phyloP scores from a whole-genome alignment of 2,113 vertebrate genomes.

The Machaerirhynchus nigripectus region DNA sequence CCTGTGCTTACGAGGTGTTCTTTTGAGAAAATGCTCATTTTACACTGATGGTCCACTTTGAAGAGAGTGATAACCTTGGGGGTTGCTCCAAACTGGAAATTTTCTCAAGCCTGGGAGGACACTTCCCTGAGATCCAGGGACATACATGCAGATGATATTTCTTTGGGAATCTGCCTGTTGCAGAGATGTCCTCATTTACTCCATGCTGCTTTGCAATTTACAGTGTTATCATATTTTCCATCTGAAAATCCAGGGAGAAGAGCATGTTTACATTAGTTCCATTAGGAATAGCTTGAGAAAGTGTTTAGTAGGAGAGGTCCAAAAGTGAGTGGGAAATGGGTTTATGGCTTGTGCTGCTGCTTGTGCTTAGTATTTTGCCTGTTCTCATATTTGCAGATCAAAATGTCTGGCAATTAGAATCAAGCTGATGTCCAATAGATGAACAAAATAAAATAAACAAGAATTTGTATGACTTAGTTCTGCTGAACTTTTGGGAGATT shows the following conservation, averaged over 20 bases:
- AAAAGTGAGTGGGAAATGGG: not conserved
- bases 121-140: not conserved
- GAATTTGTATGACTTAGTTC: not conserved
- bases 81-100: not conserved
- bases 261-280: not conserved
- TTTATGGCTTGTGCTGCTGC: not conserved
- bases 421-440: not conserved
- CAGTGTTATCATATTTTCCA: not conserved
- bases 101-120: constrained; percentile 32
- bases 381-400: not conserved
- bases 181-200: not conserved
- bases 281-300: constrained; percentile 5
- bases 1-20: not conserved
- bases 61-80: not conserved
- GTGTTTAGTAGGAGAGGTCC: not conserved
- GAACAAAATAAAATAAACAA: not conserved
- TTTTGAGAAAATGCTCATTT: constrained; percentile 6
- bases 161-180: not conserved
- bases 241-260: not conserved
- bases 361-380: not conserved
- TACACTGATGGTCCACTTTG: not conserved
- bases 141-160: not conserved
- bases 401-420: not conserved
- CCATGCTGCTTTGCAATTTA: not conserved
- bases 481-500: not conserved